Evolutionary conservation across 2,797 vertebrate species (phyloP), one percentile per base, ranked within the genome.

Genomic region (Pangasius djambal): DNA sequence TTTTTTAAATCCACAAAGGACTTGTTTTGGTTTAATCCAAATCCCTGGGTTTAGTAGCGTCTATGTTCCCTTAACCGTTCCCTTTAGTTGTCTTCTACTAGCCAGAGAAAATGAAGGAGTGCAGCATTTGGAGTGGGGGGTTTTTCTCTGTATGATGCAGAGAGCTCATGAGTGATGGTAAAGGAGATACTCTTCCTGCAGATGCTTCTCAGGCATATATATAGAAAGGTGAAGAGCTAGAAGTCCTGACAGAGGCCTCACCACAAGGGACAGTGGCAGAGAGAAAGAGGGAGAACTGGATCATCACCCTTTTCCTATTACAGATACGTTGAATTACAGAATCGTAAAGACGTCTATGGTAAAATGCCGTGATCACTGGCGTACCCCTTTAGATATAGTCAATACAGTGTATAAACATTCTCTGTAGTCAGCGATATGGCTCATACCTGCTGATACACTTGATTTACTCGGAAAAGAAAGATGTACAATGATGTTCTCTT

Each of bases 151-250:
- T 94, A 91, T 93, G 92, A 94, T 94, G 93, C 94, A 92, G 93
- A 95, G 89, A 93, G 93, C 94, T 94, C 93, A 94, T 95, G 94
- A 92, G 92, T 94, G 93, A 94, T 95, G 91, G 90, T 91, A 93
- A 93, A 92, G 92, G 92, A 92, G 93, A 93, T 91, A 90, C 87
- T 87, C 86, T 74, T 92, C 93, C 95, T 88, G 3, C 92, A 92
- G 92, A 96, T 95, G 95, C 94, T 96, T 96, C 94, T 93, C 89
- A 88, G 0, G 0, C 92, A 95, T 97, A 97, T 96, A 96, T 97
- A 97, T 97, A 97, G 95, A 94, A 93, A 91, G 81, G 13, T 88
- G 91, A 90, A 92, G 93, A 92, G 81, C 82, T 86, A 86, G 89
- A 87, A 79, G 89, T 92, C 88, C 86, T 90, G 87, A 89, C 78